Conservation (phyloP, 2,888 invertebrate genomes). For the Andrena haemorrhoa region DNA sequence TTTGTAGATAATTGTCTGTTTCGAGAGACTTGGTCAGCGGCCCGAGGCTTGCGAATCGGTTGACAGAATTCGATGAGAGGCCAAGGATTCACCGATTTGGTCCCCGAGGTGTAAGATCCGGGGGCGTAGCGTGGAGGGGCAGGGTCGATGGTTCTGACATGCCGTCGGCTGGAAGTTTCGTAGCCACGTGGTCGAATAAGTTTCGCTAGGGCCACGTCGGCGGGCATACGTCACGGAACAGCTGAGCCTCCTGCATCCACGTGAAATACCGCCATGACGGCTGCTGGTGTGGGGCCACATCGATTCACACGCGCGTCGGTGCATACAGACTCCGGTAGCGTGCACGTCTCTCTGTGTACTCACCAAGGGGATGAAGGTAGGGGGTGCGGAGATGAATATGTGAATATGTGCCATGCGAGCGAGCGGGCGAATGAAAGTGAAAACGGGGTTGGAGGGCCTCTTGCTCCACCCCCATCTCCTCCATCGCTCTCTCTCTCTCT, state of each 20-base stretch:
- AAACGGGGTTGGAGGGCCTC: constrained; percentile 78
- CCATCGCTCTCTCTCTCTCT: constrained; percentile 53
- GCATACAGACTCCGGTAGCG: background rate
- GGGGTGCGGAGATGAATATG: constrained; percentile 75
- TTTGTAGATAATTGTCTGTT: background rate
- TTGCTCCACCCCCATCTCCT: constrained; percentile 58
- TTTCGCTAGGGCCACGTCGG: constrained; percentile 61
- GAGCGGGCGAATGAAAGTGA: constrained; percentile 79
- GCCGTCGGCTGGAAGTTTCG: constrained; percentile 38
- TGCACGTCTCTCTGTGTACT: constrained; percentile 48
- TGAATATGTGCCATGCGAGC: constrained; percentile 81
- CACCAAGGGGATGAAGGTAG: constrained; percentile 63
- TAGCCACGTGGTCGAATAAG: constrained; percentile 74
- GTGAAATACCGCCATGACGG: constrained; percentile 62
- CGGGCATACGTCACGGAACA: constrained; percentile 73
- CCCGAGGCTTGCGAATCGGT: background rate
- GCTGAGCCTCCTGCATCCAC: constrained; percentile 73
- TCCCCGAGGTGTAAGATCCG: background rate
- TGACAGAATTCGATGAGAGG: background rate
- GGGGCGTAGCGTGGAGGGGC: constrained; percentile 1
- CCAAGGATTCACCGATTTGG: constrained; percentile 14
- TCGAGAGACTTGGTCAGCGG: background rate
- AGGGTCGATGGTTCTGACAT: constrained; percentile 1
- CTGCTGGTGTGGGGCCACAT: constrained; percentile 25
- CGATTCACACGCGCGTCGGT: background rate